Evolutionary conservation across 1,140 invertebrate species (phyloP).

Genomic region (Aricia agestis): DNA sequence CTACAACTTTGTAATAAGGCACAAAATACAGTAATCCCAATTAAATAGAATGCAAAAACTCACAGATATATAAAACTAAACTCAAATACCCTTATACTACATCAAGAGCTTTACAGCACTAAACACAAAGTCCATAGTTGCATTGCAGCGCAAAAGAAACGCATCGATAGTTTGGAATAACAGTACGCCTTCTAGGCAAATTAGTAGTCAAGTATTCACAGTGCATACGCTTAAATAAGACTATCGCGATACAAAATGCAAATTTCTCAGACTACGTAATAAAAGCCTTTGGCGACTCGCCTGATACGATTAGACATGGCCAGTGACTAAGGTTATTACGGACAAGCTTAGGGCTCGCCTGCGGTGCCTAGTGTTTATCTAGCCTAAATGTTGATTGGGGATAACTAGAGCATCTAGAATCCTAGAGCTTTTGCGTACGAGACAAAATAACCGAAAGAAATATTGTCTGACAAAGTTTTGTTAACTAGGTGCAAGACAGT

Average conservation of each 20-base stretch:
- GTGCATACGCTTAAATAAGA: conserved; percentile 38
- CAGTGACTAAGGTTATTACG: conserved; percentile 23
- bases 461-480: no score
- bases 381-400: conserved; percentile 4
- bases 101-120: background rate
- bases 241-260: conserved; percentile 45
- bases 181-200: conserved; percentile 34
- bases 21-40: background rate
- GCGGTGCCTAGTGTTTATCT: conserved; percentile 1
- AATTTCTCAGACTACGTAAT: conserved; percentile 31
- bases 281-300: conserved; percentile 28
- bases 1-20: background rate
- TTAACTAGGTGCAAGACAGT: no score
- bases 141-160: background rate
- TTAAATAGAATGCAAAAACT: background rate
- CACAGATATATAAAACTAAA: background rate
- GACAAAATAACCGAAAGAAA: no score
- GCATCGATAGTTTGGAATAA: background rate
- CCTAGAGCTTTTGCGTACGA: no score
- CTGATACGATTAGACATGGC: conserved; percentile 25
- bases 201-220: conserved; percentile 44
- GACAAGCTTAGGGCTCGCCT: conserved; percentile 11
- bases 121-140: background rate
- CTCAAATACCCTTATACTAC: background rate
- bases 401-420: background rate